These are phyloP conservation scores for Marmota flaviventris DNA, from an alignment of 2,113 vertebrate species.

Conservation along the genomic window DNA sequence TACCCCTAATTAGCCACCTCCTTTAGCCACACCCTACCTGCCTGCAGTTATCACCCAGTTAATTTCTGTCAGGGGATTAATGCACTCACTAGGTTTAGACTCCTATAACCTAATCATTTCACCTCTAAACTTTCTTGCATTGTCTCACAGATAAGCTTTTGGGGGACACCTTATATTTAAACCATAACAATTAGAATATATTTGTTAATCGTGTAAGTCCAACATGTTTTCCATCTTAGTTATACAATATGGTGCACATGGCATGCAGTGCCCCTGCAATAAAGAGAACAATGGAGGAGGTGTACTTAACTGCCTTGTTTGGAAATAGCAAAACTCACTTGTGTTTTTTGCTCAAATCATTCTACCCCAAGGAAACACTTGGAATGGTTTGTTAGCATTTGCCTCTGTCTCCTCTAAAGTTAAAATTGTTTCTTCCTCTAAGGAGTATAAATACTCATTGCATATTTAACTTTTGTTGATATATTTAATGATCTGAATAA, in stretches of 20 bases:
- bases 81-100: too few relatives aligned
- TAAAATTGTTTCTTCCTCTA: conserved; percentile 18
- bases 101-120: too few relatives aligned
- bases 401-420: not conserved
- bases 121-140: too few relatives aligned
- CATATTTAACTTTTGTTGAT: not conserved
- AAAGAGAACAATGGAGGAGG: not conserved
- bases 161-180: too few relatives aligned
- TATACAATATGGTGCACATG: not conserved
- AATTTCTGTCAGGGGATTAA: not conserved
- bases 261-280: not conserved
- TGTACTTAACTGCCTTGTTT: not conserved
- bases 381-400: not conserved
- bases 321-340: not conserved
- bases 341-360: not conserved
- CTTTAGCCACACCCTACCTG: too few relatives aligned
- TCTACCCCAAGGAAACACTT: not conserved
- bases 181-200: too few relatives aligned
- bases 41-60: not conserved
- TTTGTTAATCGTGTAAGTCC: not conserved
- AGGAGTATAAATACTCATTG: not conserved
- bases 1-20: not conserved
- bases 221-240: not conserved
- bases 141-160: too few relatives aligned
- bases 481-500: not conserved